Percentiles rank a stretch among this genome's conserved stretches.
Conservation (phyloP, 2,797 vertebrate species). For the Cryptoprocta ferox region DNA sequence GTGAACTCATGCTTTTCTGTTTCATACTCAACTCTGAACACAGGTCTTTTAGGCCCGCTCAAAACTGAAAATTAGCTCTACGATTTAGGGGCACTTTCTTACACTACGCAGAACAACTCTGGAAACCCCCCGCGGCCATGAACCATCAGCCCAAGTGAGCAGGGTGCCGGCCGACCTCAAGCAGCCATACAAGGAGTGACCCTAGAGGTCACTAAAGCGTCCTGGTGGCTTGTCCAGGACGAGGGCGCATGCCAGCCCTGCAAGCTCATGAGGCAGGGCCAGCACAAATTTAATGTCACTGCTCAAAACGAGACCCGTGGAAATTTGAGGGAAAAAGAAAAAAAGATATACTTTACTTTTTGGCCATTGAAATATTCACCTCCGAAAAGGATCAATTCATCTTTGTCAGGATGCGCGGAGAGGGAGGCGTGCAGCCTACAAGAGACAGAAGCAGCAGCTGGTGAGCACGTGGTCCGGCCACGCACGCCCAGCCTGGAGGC, state of each 20-base stretch:
- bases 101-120: not conserved
- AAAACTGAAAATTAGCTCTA: not conserved
- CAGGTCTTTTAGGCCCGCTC: not conserved
- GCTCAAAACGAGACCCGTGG: conserved; percentile 59
- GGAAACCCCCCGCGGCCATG: not conserved
- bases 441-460: not conserved
- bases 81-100: not conserved
- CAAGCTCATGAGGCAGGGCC: conserved; percentile 18
- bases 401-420: conserved; percentile 94
- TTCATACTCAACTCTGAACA: not conserved
- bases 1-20: not conserved
- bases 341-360: conserved; percentile 91
- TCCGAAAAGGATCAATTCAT: conserved; percentile 97
- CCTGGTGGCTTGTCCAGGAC: not conserved
- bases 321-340: conserved; percentile 64
- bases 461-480: not conserved
- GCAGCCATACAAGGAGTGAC: not conserved
- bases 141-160: too few relatives aligned
- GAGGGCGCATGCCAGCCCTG: conserved; percentile 55
- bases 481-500: rapidly evolving
- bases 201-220: not conserved
- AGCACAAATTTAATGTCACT: conserved; percentile 66
- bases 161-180: not conserved
- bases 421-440: conserved; percentile 93
- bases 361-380: conserved; percentile 98